phyloP scores from a whole-genome alignment of 2,113 vertebrate species.

The Leucosticte australis region DNA sequence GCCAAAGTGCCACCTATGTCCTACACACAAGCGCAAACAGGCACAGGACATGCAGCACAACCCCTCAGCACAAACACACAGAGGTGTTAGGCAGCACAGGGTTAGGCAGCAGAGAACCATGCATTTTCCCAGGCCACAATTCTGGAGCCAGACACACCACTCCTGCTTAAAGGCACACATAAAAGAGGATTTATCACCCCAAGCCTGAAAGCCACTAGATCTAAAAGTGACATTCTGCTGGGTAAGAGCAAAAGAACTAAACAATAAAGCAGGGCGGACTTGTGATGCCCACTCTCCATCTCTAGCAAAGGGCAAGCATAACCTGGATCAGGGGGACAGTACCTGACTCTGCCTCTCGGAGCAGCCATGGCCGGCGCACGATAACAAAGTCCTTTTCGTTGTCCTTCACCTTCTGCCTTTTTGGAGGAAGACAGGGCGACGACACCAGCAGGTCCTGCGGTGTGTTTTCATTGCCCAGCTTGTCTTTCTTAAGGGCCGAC shows the following conservation, averaged over 20 bases:
- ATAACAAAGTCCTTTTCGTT: conserved; percentile 75
- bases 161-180: neutral
- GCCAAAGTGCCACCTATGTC: neutral
- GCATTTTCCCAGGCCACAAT: rapidly evolving
- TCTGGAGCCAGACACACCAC: neutral
- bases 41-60: neutral
- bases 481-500: conserved; percentile 69
- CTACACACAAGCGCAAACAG: neutral
- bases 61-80: neutral
- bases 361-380: conserved; percentile 73
- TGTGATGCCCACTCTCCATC: neutral
- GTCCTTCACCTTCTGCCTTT: conserved; percentile 72
- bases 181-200: neutral
- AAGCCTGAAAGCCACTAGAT: neutral
- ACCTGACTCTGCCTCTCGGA: conserved; percentile 71
- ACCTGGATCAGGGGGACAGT: rapidly evolving
- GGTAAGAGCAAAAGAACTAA: neutral
- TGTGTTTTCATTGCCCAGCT: conserved; percentile 80
- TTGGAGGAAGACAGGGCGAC: conserved; percentile 66
- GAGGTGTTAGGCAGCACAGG: neutral
- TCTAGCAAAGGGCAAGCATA: rapidly evolving
- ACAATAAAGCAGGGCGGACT: neutral
- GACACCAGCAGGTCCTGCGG: conserved; percentile 78
- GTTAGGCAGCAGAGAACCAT: neutral
- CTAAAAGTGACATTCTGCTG: neutral